Evolutionary conservation across 1,140 invertebrate genomes (phyloP).

Genomic region (Aphelenchoides avenae): DNA sequence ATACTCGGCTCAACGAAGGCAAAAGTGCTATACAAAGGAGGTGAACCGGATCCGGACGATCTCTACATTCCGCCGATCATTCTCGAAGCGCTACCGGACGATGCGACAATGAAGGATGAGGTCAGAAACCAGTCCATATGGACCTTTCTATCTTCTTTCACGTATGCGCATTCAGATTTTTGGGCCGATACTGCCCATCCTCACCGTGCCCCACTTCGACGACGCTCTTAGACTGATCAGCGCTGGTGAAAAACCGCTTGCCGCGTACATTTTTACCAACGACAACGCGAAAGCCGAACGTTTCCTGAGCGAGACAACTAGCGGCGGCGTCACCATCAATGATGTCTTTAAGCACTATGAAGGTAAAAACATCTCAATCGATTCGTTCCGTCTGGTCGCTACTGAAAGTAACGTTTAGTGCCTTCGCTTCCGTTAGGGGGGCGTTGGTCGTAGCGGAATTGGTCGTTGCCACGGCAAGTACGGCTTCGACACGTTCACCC

Average conservation of each 20-base stretch:
- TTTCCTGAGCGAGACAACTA: constrained; percentile 67
- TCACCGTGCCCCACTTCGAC: constrained; percentile 12
- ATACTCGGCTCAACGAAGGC: constrained; percentile 18
- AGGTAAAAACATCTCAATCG: constrained; percentile 49
- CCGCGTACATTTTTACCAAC: constrained; percentile 11
- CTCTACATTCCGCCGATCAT: constrained; percentile 40
- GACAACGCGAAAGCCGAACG: constrained; percentile 13
- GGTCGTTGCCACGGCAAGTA: constrained; percentile 85
- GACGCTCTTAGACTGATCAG: constrained; percentile 26
- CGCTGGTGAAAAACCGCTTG: constrained; percentile 33
- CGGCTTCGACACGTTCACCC: constrained; percentile 84
- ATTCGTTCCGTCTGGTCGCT: background rate
- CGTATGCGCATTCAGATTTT: too few species aligned
- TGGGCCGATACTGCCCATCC: constrained; percentile 22
- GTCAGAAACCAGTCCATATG: too few species aligned
- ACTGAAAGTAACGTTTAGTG: background rate
- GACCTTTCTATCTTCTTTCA: too few species aligned
- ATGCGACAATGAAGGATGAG: constrained; percentile 40
- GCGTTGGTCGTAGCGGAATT: constrained; percentile 71
- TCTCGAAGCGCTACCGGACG: constrained; percentile 21
- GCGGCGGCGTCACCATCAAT: constrained; percentile 78
- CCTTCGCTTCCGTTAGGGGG: constrained; percentile 55
- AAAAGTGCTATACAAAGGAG: constrained; percentile 36
- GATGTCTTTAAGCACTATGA: constrained; percentile 82
- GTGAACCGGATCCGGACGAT: constrained; percentile 7